A percentile compares a stretch with the other conserved stretches of the same genome.
phyloP scores from a whole-genome alignment of 2,113 vertebrate species.

The Fukomys damarensis region DNA sequence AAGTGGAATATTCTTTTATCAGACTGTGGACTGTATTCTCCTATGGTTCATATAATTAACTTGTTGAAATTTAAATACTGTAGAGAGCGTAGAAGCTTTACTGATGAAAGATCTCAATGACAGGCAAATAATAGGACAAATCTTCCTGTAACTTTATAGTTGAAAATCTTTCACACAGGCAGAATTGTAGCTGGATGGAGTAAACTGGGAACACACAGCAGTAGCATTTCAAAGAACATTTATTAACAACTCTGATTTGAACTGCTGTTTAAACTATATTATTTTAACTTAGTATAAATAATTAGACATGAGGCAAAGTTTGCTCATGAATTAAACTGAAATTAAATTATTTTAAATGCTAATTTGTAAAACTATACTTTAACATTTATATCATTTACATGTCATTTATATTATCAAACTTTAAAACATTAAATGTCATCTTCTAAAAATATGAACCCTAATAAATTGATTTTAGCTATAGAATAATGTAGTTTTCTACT shows the following conservation, averaged over 20 bases:
- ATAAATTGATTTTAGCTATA: not conserved
- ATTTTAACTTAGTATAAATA: slow-evolving; percentile 17
- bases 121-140: slow-evolving; percentile 20
- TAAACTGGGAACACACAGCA: slow-evolving; percentile 60
- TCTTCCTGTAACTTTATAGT: slow-evolving; percentile 9
- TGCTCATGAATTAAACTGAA: not conserved
- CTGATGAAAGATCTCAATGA: slow-evolving; percentile 44
- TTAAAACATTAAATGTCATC: not conserved
- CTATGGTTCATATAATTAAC: slow-evolving; percentile 60
- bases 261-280: not conserved
- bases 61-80: slow-evolving; percentile 34
- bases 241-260: not conserved
- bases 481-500: not conserved
- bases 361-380: slow-evolving; percentile 2
- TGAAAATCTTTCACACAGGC: slow-evolving; percentile 42
- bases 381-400: not conserved
- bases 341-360: slow-evolving; percentile 17
- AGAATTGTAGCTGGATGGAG: slow-evolving; percentile 60
- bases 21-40: not conserved
- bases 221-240: slow-evolving; percentile 61
- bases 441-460: not conserved
- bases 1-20: not conserved
- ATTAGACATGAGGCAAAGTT: not conserved
- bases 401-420: not conserved
- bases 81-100: slow-evolving; percentile 59